Percentiles rank a stretch among this genome's conserved stretches.
Evolutionary conservation across 2,797 vertebrate genomes (phyloP).

Genomic region (Lycodopsis pacificus): DNA sequence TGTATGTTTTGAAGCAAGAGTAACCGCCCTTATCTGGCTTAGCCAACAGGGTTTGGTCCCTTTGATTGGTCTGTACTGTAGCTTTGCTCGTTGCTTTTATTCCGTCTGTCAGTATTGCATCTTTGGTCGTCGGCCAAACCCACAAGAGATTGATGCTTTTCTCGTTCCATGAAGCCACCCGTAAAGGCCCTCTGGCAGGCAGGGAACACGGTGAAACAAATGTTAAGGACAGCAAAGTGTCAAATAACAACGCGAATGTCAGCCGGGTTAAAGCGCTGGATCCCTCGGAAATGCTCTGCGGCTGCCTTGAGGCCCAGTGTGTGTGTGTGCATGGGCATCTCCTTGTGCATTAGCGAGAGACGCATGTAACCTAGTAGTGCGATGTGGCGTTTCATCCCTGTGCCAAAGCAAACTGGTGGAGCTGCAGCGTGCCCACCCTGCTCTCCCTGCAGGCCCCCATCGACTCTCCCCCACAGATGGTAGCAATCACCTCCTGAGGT

Average conservation of each 20-base stretch:
- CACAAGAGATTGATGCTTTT: slow-evolving; percentile 44
- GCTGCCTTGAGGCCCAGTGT: slow-evolving; percentile 32
- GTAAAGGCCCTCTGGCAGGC: slow-evolving; percentile 52
- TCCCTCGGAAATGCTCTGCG: slow-evolving; percentile 41
- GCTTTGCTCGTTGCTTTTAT: slow-evolving; percentile 49
- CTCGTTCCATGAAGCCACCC: slow-evolving; percentile 48
- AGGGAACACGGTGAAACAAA: slow-evolving; percentile 54
- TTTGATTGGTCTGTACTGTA: slow-evolving; percentile 34
- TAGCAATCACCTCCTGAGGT: slow-evolving; percentile 80
- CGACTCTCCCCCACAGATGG: slow-evolving; percentile 76
- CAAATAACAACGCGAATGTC: slow-evolving; percentile 60
- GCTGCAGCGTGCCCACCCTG: slow-evolving; percentile 66
- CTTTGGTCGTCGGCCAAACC: slow-evolving; percentile 52
- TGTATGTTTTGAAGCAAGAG: slow-evolving; percentile 19
- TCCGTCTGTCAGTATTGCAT: slow-evolving; percentile 45
- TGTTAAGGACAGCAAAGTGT: slow-evolving; percentile 65
- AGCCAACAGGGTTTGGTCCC: slow-evolving; percentile 36
- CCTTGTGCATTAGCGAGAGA: slow-evolving; percentile 47
- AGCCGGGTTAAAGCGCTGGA: slow-evolving; percentile 52
- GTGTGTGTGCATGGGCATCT: slow-evolving; percentile 12
- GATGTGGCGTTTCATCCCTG: slow-evolving; percentile 63
- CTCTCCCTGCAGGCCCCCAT: slow-evolving; percentile 55
- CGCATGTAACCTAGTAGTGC: slow-evolving; percentile 63
- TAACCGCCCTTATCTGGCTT: slow-evolving; percentile 37
- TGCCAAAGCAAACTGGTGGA: slow-evolving; percentile 75